phyloP scores from a whole-genome alignment of 2,797 vertebrate genomes.

The Peromyscus attwateri region DNA sequence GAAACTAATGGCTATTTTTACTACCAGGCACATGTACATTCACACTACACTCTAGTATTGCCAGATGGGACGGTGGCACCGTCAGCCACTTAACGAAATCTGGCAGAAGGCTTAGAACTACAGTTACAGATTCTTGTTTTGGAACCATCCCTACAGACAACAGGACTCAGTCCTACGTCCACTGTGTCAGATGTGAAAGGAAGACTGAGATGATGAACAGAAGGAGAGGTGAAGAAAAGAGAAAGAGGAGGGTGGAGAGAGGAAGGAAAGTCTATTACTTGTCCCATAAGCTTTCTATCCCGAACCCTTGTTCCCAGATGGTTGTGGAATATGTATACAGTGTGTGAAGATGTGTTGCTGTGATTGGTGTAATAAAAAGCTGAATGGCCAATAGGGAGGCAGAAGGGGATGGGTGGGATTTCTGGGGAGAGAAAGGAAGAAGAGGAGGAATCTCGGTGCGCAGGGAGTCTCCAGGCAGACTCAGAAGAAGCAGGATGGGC shows the following conservation, averaged over 20 bases:
- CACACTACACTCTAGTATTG: not conserved
- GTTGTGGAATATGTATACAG: not conserved
- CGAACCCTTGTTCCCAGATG: not conserved
- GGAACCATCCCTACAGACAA: not conserved
- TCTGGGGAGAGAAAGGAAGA: not conserved
- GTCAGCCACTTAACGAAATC: not conserved
- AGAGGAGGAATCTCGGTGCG: too few species aligned
- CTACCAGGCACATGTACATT: not conserved
- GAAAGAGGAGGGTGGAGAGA: not conserved
- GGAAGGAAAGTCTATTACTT: too few species aligned
- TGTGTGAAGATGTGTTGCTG: not conserved
- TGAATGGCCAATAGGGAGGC: not conserved
- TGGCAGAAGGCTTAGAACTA: not conserved
- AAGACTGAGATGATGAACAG: not conserved
- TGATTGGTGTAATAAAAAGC: not conserved
- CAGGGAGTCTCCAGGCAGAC: too few species aligned
- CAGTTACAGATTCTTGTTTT: not conserved
- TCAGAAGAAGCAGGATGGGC: not conserved
- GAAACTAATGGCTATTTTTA: not conserved
- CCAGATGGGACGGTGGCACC: not conserved
- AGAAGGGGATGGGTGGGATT: not conserved
- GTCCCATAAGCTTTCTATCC: not conserved
- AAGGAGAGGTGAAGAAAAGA: too few species aligned
- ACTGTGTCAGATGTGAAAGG: not conserved
- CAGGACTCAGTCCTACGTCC: not conserved